Percentiles rank a stretch among this genome's conserved stretches.
Evolutionary conservation across 2,888 invertebrate species (phyloP).

Genomic region (Anagyrus pseudococci): DNA sequence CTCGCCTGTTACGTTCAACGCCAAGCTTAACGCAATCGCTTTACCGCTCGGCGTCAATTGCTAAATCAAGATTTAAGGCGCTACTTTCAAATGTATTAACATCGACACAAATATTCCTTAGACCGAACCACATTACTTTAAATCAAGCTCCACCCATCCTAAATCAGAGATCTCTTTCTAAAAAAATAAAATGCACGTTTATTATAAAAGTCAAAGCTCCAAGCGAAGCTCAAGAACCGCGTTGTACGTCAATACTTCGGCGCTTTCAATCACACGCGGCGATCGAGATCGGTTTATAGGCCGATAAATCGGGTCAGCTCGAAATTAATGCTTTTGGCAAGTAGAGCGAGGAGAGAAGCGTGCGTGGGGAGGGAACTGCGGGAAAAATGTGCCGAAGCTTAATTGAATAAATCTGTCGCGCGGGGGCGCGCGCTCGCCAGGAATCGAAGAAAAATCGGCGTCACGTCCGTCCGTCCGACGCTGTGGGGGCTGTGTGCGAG

Average conservation of each 20-base stretch:
- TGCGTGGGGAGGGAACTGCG: slow-evolving; percentile 5
- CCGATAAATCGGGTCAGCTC: slow-evolving; percentile 21
- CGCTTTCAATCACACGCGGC: slow-evolving; percentile 26
- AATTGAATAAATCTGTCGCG: slow-evolving; percentile 32
- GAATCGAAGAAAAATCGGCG: slow-evolving; percentile 20
- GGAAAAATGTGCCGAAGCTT: slow-evolving; percentile 2
- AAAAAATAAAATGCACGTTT: too few relatives aligned
- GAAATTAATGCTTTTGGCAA: slow-evolving; percentile 24
- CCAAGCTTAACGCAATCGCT: too few relatives aligned
- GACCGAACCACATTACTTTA: too few relatives aligned
- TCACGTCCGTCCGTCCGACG: slow-evolving; percentile 4
- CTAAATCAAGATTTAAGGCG: too few relatives aligned
- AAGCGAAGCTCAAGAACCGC: not conserved
- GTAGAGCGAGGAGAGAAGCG: slow-evolving; percentile 11
- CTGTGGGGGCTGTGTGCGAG: not conserved
- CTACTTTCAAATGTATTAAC: too few relatives aligned
- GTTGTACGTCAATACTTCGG: slow-evolving; percentile 10
- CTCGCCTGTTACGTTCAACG: too few relatives aligned
- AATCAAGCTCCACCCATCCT: too few relatives aligned
- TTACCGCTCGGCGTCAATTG: too few relatives aligned
- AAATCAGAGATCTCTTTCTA: too few relatives aligned
- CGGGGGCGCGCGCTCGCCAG: not conserved
- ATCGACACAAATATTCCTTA: too few relatives aligned
- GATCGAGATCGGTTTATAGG: not conserved
- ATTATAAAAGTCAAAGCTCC: not conserved